Evolutionary conservation across 2,888 invertebrate genomes (phyloP), one percentile per base, ranked within the genome.

Genomic region (Invenusta paracnida): DNA sequence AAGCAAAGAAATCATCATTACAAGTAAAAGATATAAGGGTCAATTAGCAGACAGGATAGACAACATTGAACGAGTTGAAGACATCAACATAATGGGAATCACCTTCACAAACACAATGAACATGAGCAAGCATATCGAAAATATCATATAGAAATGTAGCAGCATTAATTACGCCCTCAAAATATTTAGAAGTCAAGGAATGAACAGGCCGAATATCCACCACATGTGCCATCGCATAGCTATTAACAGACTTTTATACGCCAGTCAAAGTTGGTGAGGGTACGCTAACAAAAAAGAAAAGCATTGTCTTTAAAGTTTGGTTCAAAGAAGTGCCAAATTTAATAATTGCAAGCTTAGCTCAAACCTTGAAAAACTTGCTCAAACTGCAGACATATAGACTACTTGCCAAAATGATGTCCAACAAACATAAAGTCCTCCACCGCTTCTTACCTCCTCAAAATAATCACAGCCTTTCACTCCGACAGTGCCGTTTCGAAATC

Each of bases 1-100:
- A 73, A n/a, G 17, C 17, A 73, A 73, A 73, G 73, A 73, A 73
- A 23, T 73, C 73, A 73, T 73, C 73, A n/a, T 73, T 23, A 73
- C 73, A 5, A 5, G 73, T 23, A 5, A 5, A n/a, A 73, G 27
- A 73, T 5, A 73, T 23, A 73, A 23, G 25, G 17, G 25, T 23
- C 73, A 5, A n/a, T 23, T 73, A 23, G 11, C 73, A 73, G 73
- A 73, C 25, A 23, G 25, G 25, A 73, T 73, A 5, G 73, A n/a
- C 17, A 23, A 23, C 11, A 73, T 73, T 23, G 25, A 73, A 23
- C 73, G 73, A n/a, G 73, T 73, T 23, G 73, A 73, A 23, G 17
- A 73, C 11, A 73, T 73, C 73, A 73, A 73, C 5, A n/a, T n/a
- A 2, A 2, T 73, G 2, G 73, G 23, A 23, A 17, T 48, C 48